A percentile compares a stretch with the other conserved stretches of the same genome.
Conservation (phyloP, 2,888 invertebrate species). For the Lacanobia oleracea region DNA sequence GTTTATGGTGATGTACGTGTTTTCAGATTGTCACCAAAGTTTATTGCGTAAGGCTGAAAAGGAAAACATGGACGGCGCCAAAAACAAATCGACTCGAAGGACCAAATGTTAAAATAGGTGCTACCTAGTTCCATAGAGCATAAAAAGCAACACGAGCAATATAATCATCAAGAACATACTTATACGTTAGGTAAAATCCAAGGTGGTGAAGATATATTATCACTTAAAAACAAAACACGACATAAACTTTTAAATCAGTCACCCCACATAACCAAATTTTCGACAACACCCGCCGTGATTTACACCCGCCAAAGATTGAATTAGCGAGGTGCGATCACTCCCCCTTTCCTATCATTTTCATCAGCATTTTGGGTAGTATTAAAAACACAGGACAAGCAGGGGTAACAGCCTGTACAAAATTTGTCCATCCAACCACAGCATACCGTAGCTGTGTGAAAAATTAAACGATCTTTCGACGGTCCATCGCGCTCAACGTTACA, state of each 20-base stretch:
- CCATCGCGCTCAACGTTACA: constrained; percentile 52
- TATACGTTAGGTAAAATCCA: too few species aligned
- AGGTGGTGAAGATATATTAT: too few species aligned
- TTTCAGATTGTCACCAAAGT: constrained; percentile 11
- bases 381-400: constrained; percentile 13
- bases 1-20: constrained; percentile 5
- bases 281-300: background rate
- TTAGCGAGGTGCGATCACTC: background rate
- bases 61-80: background rate
- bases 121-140: background rate
- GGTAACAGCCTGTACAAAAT: constrained; percentile 49
- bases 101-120: background rate
- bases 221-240: background rate
- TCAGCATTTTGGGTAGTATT: constrained; percentile 15
- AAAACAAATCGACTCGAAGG: background rate
- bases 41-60: background rate
- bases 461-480: constrained; percentile 61
- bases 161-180: background rate
- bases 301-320: background rate
- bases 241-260: background rate
- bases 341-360: background rate
- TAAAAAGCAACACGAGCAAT: background rate
- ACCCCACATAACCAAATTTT: background rate
- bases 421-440: constrained; percentile 29
- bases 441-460: constrained; percentile 60